Evolutionary conservation across 2,113 vertebrate genomes (phyloP), one percentile per base, ranked within the genome.

Genomic region (Gymnarchus niloticus): DNA sequence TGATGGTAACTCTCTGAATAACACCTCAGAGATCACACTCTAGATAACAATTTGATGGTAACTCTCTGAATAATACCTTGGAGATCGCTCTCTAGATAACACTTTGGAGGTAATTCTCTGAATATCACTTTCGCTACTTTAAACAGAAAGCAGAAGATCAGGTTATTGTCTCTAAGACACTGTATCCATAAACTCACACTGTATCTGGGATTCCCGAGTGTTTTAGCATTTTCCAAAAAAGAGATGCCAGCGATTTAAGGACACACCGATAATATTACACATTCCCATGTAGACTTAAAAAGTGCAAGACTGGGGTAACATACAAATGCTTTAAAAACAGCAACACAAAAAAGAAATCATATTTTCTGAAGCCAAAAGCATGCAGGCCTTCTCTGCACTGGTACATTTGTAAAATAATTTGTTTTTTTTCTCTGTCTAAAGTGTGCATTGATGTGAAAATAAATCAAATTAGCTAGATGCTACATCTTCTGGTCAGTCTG

Each of bases 251-350:
- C 23, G 81, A 83, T 37, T 33, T 69, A 10, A 69, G n/a, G 28
- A 69, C 28, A 69, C 61, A 83, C n/a, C 10, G 73, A 95, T 95
- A 96, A 96, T 96, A 96, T 96, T 97, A 96, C 96, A 98, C 96
- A 96, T 97, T 95, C 96, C 96, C 95, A 95, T 93, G 93, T 96
- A 96, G 96, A 96, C 95, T 96, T 95, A 93, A 94, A 98, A 98
- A 98, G 97, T 98, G 97, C 97, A 97, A 98, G 83, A 83, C 95
- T 94, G 96, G 94, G 94, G 94, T 96, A 94, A 95, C 94, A 95
- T 95, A 96, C 95, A 94, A 95, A 95, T 96, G 96, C 94, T 95
- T 94, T 83, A 94, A 93, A 86, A 86, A 69, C 3, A 83, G 56
- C 89, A 91, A 90, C 85, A 44, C 89, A 92, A 90, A 87, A 89